Conservation (phyloP, 2,797 vertebrate species). For the Alca torda region DNA sequence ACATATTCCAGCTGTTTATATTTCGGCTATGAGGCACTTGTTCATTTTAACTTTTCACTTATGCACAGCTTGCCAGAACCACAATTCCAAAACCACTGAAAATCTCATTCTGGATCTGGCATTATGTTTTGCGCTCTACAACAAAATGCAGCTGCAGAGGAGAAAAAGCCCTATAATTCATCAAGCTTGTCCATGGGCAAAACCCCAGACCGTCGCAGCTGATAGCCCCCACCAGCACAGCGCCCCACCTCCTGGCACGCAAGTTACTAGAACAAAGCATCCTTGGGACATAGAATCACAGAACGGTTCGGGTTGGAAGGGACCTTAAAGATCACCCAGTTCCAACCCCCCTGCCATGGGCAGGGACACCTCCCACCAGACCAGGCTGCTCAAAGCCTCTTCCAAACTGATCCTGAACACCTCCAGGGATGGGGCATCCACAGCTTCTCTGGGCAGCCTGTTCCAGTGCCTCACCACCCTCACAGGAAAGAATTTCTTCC, state of each 20-base stretch:
- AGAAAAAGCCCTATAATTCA: slow-evolving; percentile 4
- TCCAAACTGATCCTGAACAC: too few relatives aligned
- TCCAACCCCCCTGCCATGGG: too few relatives aligned
- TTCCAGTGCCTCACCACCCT: too few relatives aligned
- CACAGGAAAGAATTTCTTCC: too few relatives aligned
- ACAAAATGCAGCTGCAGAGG: slow-evolving; percentile 27
- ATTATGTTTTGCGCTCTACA: slow-evolving; percentile 49
- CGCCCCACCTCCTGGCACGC: neutral
- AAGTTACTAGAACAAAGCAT: neutral
- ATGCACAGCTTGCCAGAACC: slow-evolving; percentile 24
- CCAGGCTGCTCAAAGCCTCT: too few relatives aligned
- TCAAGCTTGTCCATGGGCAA: neutral
- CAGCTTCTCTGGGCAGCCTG: too few relatives aligned
- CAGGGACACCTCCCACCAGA: too few relatives aligned
- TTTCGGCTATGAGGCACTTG: slow-evolving; percentile 23
- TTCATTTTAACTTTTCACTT: slow-evolving; percentile 38
- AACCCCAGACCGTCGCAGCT: neutral
- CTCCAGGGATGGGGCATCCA: too few relatives aligned
- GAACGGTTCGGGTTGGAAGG: too few relatives aligned
- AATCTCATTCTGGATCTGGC: neutral
- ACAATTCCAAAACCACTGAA: neutral
- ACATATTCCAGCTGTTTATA: slow-evolving; percentile 32
- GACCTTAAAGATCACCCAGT: too few relatives aligned
- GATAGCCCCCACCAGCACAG: neutral
- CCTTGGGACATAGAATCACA: neutral